Base-by-base conservation (phyloP, 2,888 invertebrate species). In the Polyploca ridens region DNA sequence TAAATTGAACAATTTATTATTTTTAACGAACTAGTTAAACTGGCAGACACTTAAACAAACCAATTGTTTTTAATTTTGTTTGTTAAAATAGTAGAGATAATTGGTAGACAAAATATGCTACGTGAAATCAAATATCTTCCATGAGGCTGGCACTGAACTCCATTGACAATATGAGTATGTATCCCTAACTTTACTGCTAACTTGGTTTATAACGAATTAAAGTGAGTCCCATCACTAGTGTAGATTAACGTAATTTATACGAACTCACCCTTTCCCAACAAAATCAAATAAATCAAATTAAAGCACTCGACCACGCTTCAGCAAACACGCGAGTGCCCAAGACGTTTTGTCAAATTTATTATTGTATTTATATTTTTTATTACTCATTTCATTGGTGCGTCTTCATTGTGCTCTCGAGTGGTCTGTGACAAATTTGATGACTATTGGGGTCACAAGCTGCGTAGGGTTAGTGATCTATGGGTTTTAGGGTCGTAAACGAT, bases 331-430 rank as follows among this genome's bases (percentile, higher is more conserved):
- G 89, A 94, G 93, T 90, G 93, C 90, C 90, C 89, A 94, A 94
- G 94, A 94, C 94, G 93, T 94, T 94, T 94, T 94, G 94, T 94
- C 91, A 93, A 93, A 91, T 92, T 93, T 93, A 93, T 93, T 93
- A 93, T 93, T 93, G 92, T 91, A 93, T 94, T 93, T 91, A 90
- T 86, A 80, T 90, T 91, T 90, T 93, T 93, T 92, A 92, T 93
- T 91, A 86, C 85, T 83, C 80, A 82, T 83, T 84, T 83, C 84
- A 90, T 88, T 90, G 90, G 86, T 86, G 84, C 81, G 76, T 87
- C 86, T 83, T 84, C 82, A 88, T 93, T 93, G 93, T 93, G 75
- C 66, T 85, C 78, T 90, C 85, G 90, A 93, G 93, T 93, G 89
- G 89, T 83, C 92, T 94, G 94, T 94, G 94, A 94, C 94, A 94